phyloP scores from a whole-genome alignment of 2,113 vertebrate genomes.

The Ancistrus triradiatus region DNA sequence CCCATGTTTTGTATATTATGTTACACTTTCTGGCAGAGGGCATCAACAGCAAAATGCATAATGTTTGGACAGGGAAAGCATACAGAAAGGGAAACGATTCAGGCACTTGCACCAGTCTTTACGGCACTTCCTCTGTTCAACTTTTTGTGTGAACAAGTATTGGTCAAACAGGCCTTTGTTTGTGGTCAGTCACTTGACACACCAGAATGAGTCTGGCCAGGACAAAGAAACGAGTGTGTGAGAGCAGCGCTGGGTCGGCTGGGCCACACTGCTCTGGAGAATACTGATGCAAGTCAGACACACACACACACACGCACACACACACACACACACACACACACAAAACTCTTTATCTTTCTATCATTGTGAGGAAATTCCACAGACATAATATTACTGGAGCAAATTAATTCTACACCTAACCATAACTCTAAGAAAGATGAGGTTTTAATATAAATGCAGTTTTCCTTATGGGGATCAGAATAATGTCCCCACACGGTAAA shows the following conservation, averaged over 20 bases:
- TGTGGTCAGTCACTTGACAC: slow-evolving; percentile 70
- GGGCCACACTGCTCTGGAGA: slow-evolving; percentile 42
- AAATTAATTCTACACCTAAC: too few relatives aligned
- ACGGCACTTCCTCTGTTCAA: slow-evolving; percentile 64
- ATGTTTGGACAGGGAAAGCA: slow-evolving; percentile 57
- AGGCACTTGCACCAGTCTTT: slow-evolving; percentile 49
- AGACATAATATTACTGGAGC: too few relatives aligned
- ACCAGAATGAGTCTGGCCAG: slow-evolving; percentile 64
- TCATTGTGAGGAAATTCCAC: too few relatives aligned
- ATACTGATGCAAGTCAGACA: slow-evolving; percentile 40
- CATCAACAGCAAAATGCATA: slow-evolving; percentile 29
- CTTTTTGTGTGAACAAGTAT: slow-evolving; percentile 72
- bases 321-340: too few relatives aligned
- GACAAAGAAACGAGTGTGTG: slow-evolving; percentile 66
- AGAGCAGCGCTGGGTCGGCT: slow-evolving; percentile 54
- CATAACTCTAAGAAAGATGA: too few relatives aligned
- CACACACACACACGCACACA: slow-evolving; percentile 16
- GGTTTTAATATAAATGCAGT: too few relatives aligned
- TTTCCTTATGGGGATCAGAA: too few relatives aligned
- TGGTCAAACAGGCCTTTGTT: slow-evolving; percentile 78
- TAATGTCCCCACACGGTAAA: too few relatives aligned
- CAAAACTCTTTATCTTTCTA: too few relatives aligned
- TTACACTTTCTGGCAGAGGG: slow-evolving; percentile 39
- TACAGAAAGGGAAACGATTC: slow-evolving; percentile 57
- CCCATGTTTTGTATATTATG: slow-evolving; percentile 55